Evolutionary conservation across 2,113 vertebrate genomes (phyloP), one percentile per base, ranked within the genome.

Genomic region (Nematolebias whitei): DNA sequence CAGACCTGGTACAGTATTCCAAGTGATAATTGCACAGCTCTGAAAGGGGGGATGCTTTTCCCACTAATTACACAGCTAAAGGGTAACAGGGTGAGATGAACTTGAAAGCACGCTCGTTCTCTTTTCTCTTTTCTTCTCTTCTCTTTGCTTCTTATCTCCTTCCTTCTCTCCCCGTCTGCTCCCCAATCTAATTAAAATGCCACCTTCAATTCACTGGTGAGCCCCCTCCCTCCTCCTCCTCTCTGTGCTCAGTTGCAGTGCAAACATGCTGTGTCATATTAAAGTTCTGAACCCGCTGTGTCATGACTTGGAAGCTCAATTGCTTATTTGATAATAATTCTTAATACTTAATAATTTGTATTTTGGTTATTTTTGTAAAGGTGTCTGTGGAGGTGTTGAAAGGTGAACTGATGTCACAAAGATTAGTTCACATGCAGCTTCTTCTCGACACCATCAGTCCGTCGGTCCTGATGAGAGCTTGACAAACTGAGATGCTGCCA

Each of bases 121-220:
- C 57, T 16, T 58, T 35, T 24, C 60, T 38, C 22, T 26, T n/a
- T 49, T 49, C 32, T 51, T 63, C 41, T 70, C 56, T 45, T 71
- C 65, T 67, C 63, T 50, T 23, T 32, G 44, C 63, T 19, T 70
- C 74, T 78, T 79, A 84, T 80, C 57, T 64, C 63, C 69, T 62
- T 41, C 39, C 69, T 68, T 60, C 75, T 71, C 38, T 79, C 71
- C 47, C 15, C 57, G 63, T 76, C 74, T 75, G 71, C 66, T 80
- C 79, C 76, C 85, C 73, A 68, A 82, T 87, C 78, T 89, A 85
- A 88, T 88, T 88, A 88, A 85, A 88, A 88, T 82, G 71, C 80
- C 83, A 82, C 85, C 80, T 87, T 87, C 71, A 83, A 77, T 80
- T 82, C 78, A 76, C 82, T 71, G 58, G 84, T 73, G 70, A 73